Percentiles rank a stretch among this genome's conserved stretches.
phyloP scores from a whole-genome alignment of 2,797 vertebrate species.

The Semaprochilodus insignis region DNA sequence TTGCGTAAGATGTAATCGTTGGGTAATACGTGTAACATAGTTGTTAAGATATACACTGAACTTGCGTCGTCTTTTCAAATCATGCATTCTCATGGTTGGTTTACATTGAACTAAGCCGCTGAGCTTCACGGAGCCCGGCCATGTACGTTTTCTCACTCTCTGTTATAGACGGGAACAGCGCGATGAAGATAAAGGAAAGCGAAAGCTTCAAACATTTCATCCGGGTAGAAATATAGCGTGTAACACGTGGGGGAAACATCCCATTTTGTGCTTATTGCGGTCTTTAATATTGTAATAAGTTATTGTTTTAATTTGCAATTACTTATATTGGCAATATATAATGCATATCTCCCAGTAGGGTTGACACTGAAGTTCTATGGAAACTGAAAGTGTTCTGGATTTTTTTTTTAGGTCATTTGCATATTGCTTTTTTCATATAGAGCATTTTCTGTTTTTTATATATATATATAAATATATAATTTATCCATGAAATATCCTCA shows the following conservation, averaged over 20 bases:
- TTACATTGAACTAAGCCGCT: slow-evolving; percentile 14
- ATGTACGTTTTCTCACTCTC: not conserved
- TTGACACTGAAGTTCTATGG: slow-evolving; percentile 18
- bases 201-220: slow-evolving; percentile 27
- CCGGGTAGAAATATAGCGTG: slow-evolving; percentile 23
- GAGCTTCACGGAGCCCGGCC: slow-evolving; percentile 1
- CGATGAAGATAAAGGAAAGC: not conserved
- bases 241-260: slow-evolving; percentile 20
- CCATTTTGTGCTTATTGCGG: slow-evolving; percentile 42
- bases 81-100: not conserved
- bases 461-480: slow-evolving; percentile 1
- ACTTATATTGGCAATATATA: not conserved
- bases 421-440: slow-evolving; percentile 23
- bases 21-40: slow-evolving; percentile 44
- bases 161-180: not conserved
- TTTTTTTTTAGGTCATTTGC: slow-evolving; percentile 20
- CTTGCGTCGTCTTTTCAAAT: slow-evolving; percentile 11
- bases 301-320: slow-evolving; percentile 35
- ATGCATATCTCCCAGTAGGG: not conserved
- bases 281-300: slow-evolving; percentile 35
- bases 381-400: not conserved
- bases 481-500: slow-evolving; percentile 64
- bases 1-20: slow-evolving; percentile 53
- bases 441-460: slow-evolving; percentile 1
- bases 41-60: slow-evolving; percentile 53